Percentiles rank a stretch among this genome's conserved stretches.
phyloP scores from a whole-genome alignment of 1,140 invertebrate species.

The Sminthurides bifidus region DNA sequence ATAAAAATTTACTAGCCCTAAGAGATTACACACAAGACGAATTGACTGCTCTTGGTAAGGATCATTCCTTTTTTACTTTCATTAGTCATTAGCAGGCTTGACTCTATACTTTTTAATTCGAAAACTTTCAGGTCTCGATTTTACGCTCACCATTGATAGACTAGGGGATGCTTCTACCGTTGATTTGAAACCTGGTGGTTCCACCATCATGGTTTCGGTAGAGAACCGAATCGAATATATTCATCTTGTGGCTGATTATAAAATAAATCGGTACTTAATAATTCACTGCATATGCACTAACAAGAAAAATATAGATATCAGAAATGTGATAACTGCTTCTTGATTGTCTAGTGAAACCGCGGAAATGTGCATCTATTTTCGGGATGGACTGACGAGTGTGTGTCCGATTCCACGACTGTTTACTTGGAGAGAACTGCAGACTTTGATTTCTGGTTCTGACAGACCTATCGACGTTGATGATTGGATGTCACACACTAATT shows the following conservation, averaged over 20 bases:
- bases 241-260: conserved; percentile 89
- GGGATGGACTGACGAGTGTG: conserved; percentile 22
- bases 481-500: conserved; percentile 68
- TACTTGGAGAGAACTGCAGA: conserved; percentile 84
- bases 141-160: conserved; percentile 78
- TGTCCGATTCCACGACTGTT: conserved; percentile 63
- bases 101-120: not conserved
- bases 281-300: no score
- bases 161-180: conserved; percentile 77
- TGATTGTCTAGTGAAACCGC: conserved; percentile 41
- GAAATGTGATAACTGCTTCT: no score
- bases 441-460: conserved; percentile 84
- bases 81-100: not conserved
- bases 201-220: conserved; percentile 77
- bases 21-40: conserved; percentile 63
- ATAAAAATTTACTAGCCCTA: conserved; percentile 77
- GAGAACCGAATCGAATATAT: conserved; percentile 93
- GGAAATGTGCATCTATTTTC: conserved; percentile 17
- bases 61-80: conserved; percentile 34
- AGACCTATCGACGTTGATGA: conserved; percentile 85
- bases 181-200: conserved; percentile 80
- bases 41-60: conserved; percentile 55
- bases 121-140: conserved; percentile 55
- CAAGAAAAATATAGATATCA: no score
- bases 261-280: conserved; percentile 68